Conservation (phyloP, 2,888 invertebrate species). For the Dicroscelio sp. region DNA sequence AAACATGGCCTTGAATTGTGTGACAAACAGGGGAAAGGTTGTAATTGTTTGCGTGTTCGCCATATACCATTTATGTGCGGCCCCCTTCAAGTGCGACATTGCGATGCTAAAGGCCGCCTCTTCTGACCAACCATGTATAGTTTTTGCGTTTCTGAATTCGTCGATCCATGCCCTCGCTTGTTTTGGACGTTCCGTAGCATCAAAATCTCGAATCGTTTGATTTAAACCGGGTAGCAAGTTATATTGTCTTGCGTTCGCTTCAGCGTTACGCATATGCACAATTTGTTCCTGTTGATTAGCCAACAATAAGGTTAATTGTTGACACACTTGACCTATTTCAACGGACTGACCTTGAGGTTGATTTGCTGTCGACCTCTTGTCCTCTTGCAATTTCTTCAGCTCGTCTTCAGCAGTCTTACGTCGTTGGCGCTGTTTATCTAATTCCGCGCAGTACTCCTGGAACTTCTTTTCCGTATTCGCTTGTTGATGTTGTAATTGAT, state of each 20-base stretch:
- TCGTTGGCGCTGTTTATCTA: not conserved
- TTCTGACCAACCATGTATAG: conserved; percentile 1
- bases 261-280: not conserved
- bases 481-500: not conserved
- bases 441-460: not conserved
- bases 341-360: not conserved
- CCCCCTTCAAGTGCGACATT: not conserved
- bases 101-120: not conserved
- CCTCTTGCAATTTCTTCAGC: not conserved
- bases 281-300: not conserved
- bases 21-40: not conserved
- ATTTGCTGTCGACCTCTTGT: not conserved
- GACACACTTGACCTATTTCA: not conserved
- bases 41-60: not conserved
- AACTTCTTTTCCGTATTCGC: not conserved
- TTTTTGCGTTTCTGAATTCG: not conserved
- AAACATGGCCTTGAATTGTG: not conserved
- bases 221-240: not conserved
- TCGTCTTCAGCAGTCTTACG: not conserved
- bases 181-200: conserved; percentile 2
- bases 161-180: conserved; percentile 13
- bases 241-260: not conserved
- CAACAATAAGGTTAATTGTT: not conserved
- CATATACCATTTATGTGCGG: conserved; percentile 3
- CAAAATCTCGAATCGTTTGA: not conserved